Conservation (phyloP, 2,113 vertebrate species). For the Oryctolagus cuniculus region mOryCun1.1 NC_091435.1:121198001-121198500, state of each 20-base stretch:
- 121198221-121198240: neutral
- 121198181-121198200: neutral
- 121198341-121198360: neutral
- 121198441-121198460: neutral
- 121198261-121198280: neutral
- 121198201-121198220: neutral
- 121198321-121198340: neutral
- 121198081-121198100: neutral
- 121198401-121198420: neutral
- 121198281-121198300: neutral
- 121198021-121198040: neutral
- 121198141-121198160: neutral
- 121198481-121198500: neutral
- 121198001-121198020: neutral
- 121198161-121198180: neutral
- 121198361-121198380: neutral
- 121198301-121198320: neutral
- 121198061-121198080: neutral
- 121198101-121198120: neutral
- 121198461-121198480: neutral
- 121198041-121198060: neutral
- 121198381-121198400: neutral
- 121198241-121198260: neutral
- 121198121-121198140: neutral
- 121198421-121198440: neutral